phyloP scores from a whole-genome alignment of 2,797 vertebrate species.

The Bufotes viridis region DNA sequence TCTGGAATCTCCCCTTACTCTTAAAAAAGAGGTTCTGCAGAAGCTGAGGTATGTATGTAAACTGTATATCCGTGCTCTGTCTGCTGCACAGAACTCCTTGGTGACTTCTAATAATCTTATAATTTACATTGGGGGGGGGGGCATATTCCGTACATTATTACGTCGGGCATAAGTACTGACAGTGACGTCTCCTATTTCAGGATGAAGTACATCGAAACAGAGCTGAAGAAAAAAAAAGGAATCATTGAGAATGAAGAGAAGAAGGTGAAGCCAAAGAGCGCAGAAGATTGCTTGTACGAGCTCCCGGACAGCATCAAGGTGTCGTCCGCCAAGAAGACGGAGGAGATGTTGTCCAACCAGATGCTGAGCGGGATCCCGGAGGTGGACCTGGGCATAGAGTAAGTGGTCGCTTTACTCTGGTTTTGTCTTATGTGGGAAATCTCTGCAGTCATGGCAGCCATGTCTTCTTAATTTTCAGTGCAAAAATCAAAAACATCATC shows the following conservation, averaged over 20 bases:
- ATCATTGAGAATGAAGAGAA: constrained; percentile 91
- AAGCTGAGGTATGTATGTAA: too few relatives aligned
- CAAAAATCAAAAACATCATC: constrained; percentile 98
- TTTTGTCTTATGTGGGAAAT: not conserved
- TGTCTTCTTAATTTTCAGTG: constrained; percentile 72
- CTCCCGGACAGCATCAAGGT: constrained; percentile 93
- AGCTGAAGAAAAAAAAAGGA: constrained; percentile 85
- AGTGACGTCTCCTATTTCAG: constrained; percentile 61
- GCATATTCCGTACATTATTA: too few relatives aligned
- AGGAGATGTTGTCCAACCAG: constrained; percentile 99
- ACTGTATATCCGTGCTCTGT: too few relatives aligned
- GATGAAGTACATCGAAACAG: constrained; percentile 85
- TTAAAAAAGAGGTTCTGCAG: too few relatives aligned
- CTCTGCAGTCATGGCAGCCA: not conserved
- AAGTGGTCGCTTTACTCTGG: constrained; percentile 57
- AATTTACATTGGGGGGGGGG: too few relatives aligned
- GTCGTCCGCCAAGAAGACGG: constrained; percentile 96
- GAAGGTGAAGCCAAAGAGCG: constrained; percentile 91
- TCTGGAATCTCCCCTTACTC: too few relatives aligned
- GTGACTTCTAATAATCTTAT: too few relatives aligned
- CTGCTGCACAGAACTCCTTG: too few relatives aligned
- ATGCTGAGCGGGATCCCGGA: constrained; percentile 98
- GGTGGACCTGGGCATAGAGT: constrained; percentile 97
- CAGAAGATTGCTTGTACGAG: constrained; percentile 93
- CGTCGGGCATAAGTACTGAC: not conserved